Evolutionary conservation across 2,888 invertebrate species (phyloP).

Genomic region (Caenorhabditis panamensis): DNA sequence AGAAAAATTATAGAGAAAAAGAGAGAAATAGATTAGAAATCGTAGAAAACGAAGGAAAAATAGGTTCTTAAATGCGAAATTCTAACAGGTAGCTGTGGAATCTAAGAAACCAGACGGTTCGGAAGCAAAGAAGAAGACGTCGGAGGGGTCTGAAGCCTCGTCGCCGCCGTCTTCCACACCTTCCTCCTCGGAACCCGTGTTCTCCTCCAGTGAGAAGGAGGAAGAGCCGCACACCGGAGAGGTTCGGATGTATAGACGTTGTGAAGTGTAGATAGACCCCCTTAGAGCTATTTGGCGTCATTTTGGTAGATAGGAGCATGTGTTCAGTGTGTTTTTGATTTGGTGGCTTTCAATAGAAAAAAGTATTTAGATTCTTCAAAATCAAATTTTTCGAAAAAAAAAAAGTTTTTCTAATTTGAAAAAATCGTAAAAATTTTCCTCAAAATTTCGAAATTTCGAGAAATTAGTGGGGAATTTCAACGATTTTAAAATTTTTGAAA

Average conservation of each 20-base stretch:
- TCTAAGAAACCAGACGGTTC: not conserved
- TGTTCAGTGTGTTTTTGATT: too few relatives aligned
- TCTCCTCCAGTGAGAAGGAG: conserved; percentile 28
- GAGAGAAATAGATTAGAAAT: not conserved
- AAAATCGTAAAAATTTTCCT: too few relatives aligned
- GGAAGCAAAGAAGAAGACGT: not conserved
- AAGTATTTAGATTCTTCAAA: too few relatives aligned
- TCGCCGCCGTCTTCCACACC: conserved; percentile 22
- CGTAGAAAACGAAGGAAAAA: not conserved
- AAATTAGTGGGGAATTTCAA: too few relatives aligned
- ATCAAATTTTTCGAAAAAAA: too few relatives aligned
- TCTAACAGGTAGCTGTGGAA: too few relatives aligned
- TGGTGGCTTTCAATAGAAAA: too few relatives aligned
- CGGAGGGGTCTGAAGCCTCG: conserved; percentile 23
- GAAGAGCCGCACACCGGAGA: not conserved
- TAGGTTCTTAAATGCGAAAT: too few relatives aligned
- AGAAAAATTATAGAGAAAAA: not conserved
- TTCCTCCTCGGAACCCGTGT: conserved; percentile 20
- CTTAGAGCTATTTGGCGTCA: not conserved
- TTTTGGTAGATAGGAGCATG: too few relatives aligned
- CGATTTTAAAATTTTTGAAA: too few relatives aligned
- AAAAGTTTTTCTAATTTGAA: too few relatives aligned
- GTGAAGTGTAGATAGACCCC: not conserved
- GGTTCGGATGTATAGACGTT: not conserved
- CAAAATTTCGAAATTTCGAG: too few relatives aligned